phyloP scores from a whole-genome alignment of 2,113 vertebrate species.

The Macrotis lagotis region DNA sequence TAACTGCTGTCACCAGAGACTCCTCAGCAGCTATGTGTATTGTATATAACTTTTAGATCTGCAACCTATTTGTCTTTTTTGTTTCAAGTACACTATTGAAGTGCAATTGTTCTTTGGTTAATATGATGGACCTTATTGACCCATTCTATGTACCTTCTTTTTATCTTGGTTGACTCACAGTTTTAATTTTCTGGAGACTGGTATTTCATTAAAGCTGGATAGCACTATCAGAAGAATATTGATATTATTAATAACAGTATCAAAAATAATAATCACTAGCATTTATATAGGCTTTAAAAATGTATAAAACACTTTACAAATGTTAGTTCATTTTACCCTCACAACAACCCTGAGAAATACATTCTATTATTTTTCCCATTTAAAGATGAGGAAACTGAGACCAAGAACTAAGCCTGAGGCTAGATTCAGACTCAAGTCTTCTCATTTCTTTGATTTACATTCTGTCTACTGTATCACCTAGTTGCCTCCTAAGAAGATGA shows the following conservation, averaged over 20 bases:
- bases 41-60: background rate
- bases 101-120: background rate
- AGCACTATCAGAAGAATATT: background rate
- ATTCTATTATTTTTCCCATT: too few species aligned
- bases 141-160: background rate
- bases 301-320: background rate
- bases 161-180: background rate
- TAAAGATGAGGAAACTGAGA: too few species aligned
- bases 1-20: background rate
- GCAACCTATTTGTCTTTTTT: background rate
- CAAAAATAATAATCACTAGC: background rate
- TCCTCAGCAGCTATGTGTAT: background rate
- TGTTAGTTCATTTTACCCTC: background rate
- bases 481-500: background rate
- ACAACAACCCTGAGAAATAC: too few species aligned
- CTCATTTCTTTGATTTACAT: too few species aligned
- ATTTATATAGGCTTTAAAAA: background rate
- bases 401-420: too few species aligned
- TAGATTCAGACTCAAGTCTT: too few species aligned
- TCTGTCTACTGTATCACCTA: too few species aligned
- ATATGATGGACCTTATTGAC: background rate
- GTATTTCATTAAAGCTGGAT: background rate
- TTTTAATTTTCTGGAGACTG: background rate
- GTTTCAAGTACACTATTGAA: background rate
- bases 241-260: too few species aligned